Conservation (phyloP, 2,797 vertebrate genomes). For the Bradypodion ventrale region DNA sequence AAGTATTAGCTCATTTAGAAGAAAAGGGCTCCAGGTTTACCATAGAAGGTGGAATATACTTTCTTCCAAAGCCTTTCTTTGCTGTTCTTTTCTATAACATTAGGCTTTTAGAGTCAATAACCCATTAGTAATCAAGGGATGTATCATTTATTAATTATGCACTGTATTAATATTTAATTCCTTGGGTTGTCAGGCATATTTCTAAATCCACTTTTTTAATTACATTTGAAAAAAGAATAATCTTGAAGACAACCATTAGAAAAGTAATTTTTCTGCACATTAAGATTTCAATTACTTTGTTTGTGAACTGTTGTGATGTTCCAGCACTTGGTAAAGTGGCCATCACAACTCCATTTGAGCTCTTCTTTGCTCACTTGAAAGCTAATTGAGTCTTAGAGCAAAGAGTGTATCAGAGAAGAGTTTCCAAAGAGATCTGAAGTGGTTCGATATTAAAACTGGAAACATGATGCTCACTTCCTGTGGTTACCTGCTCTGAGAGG, state of each 20-base stretch:
- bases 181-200: slow-evolving; percentile 77
- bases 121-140: slow-evolving; percentile 84
- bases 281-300: slow-evolving; percentile 75
- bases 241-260: slow-evolving; percentile 81
- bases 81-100: slow-evolving; percentile 80
- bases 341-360: slow-evolving; percentile 54
- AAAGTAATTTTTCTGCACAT: slow-evolving; percentile 77
- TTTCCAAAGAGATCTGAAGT: slow-evolving; percentile 57
- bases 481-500: background rate
- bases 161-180: slow-evolving; percentile 83
- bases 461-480: slow-evolving; percentile 42
- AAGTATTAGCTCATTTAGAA: slow-evolving; percentile 39
- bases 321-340: slow-evolving; percentile 73
- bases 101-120: slow-evolving; percentile 83
- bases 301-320: slow-evolving; percentile 65
- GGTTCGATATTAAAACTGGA: slow-evolving; percentile 54
- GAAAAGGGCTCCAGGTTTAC: slow-evolving; percentile 53
- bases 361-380: slow-evolving; percentile 55
- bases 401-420: slow-evolving; percentile 50
- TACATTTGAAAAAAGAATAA: slow-evolving; percentile 80
- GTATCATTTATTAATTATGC: slow-evolving; percentile 86
- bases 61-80: slow-evolving; percentile 78
- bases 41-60: slow-evolving; percentile 67
- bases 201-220: slow-evolving; percentile 84
- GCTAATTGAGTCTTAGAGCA: slow-evolving; percentile 62